Percentiles rank a stretch among this genome's conserved stretches.
phyloP scores from a whole-genome alignment of 2,888 invertebrate genomes.

The Chloromyia formosa region DNA sequence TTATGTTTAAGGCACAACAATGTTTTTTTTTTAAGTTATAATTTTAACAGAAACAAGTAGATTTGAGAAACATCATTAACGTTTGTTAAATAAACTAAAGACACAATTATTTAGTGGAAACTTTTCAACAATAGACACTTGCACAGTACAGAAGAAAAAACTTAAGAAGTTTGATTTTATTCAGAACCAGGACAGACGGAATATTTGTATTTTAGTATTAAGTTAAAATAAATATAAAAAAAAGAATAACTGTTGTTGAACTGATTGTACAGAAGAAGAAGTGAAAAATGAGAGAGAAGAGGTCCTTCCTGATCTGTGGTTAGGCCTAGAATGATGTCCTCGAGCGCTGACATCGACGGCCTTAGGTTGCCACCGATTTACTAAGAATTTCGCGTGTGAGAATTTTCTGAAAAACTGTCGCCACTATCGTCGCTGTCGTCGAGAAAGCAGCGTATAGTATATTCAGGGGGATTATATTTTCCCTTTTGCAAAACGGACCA shows the following conservation, averaged over 20 bases:
- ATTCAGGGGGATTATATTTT: constrained; percentile 43
- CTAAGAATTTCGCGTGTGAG: constrained; percentile 18
- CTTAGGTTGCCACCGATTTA: constrained; percentile 37
- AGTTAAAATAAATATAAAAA: constrained; percentile 17
- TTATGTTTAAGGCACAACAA: constrained; percentile 25
- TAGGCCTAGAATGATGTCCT: constrained; percentile 66
- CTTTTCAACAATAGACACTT: constrained; percentile 1
- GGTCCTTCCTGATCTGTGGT: constrained; percentile 63
- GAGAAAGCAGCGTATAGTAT: constrained; percentile 12
- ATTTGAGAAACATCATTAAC: background rate
- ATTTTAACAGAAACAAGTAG: background rate
- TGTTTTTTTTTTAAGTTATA: background rate
- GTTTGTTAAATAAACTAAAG: background rate
- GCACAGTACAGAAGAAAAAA: constrained; percentile 3
- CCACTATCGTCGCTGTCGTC: constrained; percentile 42
- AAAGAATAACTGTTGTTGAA: constrained; percentile 5
- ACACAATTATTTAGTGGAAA: background rate
- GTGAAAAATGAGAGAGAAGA: constrained; percentile 53
- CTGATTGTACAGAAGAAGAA: constrained; percentile 35
- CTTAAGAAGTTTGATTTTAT: background rate
- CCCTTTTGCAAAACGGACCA: constrained; percentile 34
- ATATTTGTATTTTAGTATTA: background rate
- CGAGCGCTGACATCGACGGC: constrained; percentile 54
- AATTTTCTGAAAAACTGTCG: constrained; percentile 38
- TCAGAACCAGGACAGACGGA: background rate